Evolutionary conservation across 2,113 vertebrate genomes (phyloP).

Genomic region (Psephotus haematonotus): DNA sequence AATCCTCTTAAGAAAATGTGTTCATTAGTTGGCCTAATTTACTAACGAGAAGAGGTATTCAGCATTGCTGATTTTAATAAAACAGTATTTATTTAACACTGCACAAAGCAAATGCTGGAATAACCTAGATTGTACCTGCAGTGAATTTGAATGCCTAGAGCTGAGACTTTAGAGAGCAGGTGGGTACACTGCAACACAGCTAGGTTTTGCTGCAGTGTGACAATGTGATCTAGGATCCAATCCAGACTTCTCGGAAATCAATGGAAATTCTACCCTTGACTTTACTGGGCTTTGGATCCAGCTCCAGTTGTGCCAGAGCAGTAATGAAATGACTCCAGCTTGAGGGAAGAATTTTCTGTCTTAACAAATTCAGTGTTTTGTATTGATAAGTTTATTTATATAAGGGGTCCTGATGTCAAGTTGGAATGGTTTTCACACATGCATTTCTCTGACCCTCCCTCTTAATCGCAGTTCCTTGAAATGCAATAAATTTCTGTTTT

Average conservation of each 20-base stretch:
- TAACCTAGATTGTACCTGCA: not conserved
- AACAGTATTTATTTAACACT: not conserved
- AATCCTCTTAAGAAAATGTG: constrained; percentile 39
- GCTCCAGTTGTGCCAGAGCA: not conserved
- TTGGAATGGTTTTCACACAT: not conserved
- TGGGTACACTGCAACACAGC: constrained; percentile 14
- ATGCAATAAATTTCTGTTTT: not conserved
- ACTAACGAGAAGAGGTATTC: not conserved
- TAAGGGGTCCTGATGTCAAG: not conserved
- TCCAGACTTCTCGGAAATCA: constrained; percentile 38
- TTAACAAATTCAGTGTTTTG: not conserved
- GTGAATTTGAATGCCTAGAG: not conserved
- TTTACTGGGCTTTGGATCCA: constrained; percentile 32
- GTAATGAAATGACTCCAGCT: constrained; percentile 9
- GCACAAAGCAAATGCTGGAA: not conserved
- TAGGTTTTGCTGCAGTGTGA: constrained; percentile 21
- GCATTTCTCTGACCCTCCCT: not conserved
- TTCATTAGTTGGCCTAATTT: constrained; percentile 48
- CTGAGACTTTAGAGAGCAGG: not conserved
- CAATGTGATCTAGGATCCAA: constrained; percentile 17
- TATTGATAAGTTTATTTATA: not conserved
- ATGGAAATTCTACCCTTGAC: constrained; percentile 60
- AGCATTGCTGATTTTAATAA: not conserved
- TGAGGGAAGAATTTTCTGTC: not conserved
- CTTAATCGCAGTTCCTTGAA: not conserved